Percentiles rank a stretch among this genome's conserved stretches.
These are phyloP conservation scores for Thunnus maccoyii DNA, from an alignment of 2,113 vertebrate genomes.

Conservation along the genomic window DNA sequence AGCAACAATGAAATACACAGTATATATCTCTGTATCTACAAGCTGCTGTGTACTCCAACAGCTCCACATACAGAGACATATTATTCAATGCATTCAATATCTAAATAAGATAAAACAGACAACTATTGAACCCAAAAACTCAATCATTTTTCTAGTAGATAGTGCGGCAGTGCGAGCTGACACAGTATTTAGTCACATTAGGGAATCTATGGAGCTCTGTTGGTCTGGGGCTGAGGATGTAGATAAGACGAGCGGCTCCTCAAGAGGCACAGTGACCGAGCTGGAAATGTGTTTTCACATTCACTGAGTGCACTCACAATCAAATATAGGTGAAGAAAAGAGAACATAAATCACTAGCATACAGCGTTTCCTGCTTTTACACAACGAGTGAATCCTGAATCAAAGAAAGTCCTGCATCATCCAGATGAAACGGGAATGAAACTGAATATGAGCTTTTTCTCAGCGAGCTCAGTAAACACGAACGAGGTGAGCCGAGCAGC, in stretches of 20 bases:
- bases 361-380: conserved; percentile 41
- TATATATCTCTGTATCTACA: not conserved
- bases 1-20: conserved; percentile 14
- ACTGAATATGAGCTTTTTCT: not conserved
- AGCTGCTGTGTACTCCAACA: not conserved
- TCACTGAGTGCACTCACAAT: conserved; percentile 22
- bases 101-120: conserved; percentile 27
- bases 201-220: conserved; percentile 13
- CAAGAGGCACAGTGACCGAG: conserved; percentile 21
- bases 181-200: not conserved
- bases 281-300: conserved; percentile 30
- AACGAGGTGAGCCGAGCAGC: conserved; percentile 12
- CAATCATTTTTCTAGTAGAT: not conserved
- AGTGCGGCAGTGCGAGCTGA: not conserved
- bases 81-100: not conserved
- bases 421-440: conserved; percentile 29
- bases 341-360: conserved; percentile 48
- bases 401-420: conserved; percentile 43
- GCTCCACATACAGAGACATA: not conserved
- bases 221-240: conserved; percentile 2
- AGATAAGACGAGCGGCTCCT: conserved; percentile 40
- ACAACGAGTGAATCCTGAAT: conserved; percentile 48
- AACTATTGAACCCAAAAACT: not conserved
- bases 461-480: conserved; percentile 14
- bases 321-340: conserved; percentile 48